phyloP scores from a whole-genome alignment of 2,113 vertebrate genomes.

The Plotosus lineatus region DNA sequence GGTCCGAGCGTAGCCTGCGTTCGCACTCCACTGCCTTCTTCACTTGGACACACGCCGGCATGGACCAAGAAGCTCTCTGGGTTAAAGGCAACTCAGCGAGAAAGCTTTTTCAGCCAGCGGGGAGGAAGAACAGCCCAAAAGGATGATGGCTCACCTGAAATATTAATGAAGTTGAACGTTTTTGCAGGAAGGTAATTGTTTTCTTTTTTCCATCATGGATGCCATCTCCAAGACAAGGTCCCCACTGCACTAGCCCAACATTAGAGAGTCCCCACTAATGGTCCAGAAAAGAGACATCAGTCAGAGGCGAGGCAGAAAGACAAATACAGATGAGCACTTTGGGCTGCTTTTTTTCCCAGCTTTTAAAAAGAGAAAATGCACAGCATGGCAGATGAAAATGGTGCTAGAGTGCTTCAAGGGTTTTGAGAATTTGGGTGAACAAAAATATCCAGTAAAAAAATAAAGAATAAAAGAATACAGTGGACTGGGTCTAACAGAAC shows the following conservation, averaged over 20 bases:
- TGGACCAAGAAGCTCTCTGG: constrained; percentile 31
- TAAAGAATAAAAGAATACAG: neutral
- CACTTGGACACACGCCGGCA: constrained; percentile 28
- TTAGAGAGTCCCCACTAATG: constrained; percentile 43
- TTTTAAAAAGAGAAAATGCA: constrained; percentile 11
- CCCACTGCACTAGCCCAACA: constrained; percentile 34
- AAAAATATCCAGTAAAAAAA: neutral
- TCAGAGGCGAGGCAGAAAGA: constrained; percentile 9
- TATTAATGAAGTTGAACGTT: constrained; percentile 60
- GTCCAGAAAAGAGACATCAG: constrained; percentile 23
- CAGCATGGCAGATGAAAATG: neutral
- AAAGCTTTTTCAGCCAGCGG: constrained; percentile 50
- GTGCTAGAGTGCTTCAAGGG: neutral
- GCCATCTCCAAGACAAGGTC: constrained; percentile 52
- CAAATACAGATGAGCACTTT: constrained; percentile 28
- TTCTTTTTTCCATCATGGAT: constrained; percentile 49
- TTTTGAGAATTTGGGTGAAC: neutral
- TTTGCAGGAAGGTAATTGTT: constrained; percentile 61
- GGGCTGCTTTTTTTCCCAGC: neutral
- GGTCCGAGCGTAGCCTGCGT: constrained; percentile 14
- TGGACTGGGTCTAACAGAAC: neutral
- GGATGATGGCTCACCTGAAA: constrained; percentile 53
- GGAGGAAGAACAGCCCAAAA: constrained; percentile 54
- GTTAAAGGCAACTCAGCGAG: constrained; percentile 46
- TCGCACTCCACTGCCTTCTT: constrained; percentile 44